phyloP scores from a whole-genome alignment of 2,113 vertebrate genomes.

The Nematolebias whitei region DNA sequence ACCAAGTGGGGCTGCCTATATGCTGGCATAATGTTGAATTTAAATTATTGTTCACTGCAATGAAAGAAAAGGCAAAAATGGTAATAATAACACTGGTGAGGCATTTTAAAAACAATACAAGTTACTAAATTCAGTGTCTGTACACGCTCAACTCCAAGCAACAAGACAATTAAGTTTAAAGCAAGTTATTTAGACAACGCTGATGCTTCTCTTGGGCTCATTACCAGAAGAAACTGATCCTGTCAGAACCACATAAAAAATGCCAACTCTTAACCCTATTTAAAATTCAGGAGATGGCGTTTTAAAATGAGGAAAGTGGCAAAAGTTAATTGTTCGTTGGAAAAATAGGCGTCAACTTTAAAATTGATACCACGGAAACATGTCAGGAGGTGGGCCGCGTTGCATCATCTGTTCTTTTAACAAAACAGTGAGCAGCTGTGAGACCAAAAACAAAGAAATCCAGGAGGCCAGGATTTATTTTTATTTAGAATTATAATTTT shows the following conservation, averaged over 20 bases:
- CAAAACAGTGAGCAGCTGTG: neutral
- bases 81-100: neutral
- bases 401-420: neutral
- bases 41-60: constrained; percentile 29
- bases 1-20: constrained; percentile 12
- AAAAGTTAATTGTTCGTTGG: neutral
- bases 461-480: too few relatives aligned
- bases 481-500: too few relatives aligned
- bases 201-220: neutral
- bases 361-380: neutral
- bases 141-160: too few relatives aligned
- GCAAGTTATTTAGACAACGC: neutral
- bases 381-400: neutral
- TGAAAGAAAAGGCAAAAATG: constrained; percentile 2
- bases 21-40: constrained; percentile 18
- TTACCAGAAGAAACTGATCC: neutral
- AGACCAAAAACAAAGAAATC: too few relatives aligned
- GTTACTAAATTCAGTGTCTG: constrained; percentile 24
- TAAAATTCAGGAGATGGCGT: neutral
- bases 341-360: neutral
- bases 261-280: neutral
- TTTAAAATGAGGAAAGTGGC: neutral
- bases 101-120: neutral
- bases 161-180: too few relatives aligned
- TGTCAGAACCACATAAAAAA: neutral